Conservation (phyloP, 2,797 vertebrate species). For the Spondyliosoma cantharus region DNA sequence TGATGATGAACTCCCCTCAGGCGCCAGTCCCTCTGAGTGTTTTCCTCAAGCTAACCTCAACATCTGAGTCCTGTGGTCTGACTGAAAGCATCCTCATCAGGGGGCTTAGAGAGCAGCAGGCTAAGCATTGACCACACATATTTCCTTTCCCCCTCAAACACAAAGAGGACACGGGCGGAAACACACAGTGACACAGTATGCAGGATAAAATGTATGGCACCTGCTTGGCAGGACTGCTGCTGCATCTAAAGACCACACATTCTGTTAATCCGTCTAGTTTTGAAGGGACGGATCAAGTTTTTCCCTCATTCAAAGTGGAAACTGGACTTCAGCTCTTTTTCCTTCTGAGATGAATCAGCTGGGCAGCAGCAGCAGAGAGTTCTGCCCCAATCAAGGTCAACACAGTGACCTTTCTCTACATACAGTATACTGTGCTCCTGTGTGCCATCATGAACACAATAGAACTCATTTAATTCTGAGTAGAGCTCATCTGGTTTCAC, state of each 20-base stretch:
- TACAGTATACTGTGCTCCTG: slow-evolving; percentile 9
- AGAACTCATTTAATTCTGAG: slow-evolving; percentile 54
- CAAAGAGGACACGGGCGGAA: slow-evolving; percentile 20
- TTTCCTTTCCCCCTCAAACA: slow-evolving; percentile 27
- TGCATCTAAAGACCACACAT: neutral
- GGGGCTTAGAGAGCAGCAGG: slow-evolving; percentile 44
- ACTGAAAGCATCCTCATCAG: slow-evolving; percentile 56
- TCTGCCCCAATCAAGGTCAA: slow-evolving; percentile 17
- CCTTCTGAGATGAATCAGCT: neutral
- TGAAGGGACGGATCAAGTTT: neutral
- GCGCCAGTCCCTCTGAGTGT: slow-evolving; percentile 60
- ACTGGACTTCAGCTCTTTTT: neutral
- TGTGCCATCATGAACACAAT: slow-evolving; percentile 49
- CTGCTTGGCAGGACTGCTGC: neutral
- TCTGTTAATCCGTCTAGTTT: slow-evolving; percentile 5
- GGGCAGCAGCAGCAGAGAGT: neutral
- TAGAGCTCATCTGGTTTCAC: slow-evolving; percentile 38
- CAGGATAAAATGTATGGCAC: slow-evolving; percentile 15
- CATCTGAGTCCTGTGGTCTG: slow-evolving; percentile 56
- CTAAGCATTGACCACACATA: slow-evolving; percentile 54
- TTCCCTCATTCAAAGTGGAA: slow-evolving; percentile 3
- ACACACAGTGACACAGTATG: slow-evolving; percentile 8
- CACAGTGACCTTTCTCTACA: slow-evolving; percentile 19
- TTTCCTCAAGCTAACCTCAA: slow-evolving; percentile 62
- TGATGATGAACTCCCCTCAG: slow-evolving; percentile 63